Percentiles rank a stretch among this genome's conserved stretches.
Conservation (phyloP, 1,140 invertebrate genomes). For the Drosophila grimshawi region DNA sequence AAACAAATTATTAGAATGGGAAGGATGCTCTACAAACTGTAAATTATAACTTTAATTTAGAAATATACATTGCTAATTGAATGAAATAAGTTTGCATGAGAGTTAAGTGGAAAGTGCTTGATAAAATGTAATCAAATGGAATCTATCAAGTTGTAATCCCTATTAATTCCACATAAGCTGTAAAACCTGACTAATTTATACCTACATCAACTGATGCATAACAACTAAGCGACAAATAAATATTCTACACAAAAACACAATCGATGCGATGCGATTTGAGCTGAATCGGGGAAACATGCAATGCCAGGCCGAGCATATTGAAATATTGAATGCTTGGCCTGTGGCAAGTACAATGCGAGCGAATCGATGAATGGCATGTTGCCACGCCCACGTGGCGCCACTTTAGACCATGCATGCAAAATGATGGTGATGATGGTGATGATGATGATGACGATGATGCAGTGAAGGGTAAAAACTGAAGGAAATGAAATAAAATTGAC, state of each 20-base stretch:
- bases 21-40: no score
- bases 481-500: constrained; percentile 62
- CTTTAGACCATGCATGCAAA: constrained; percentile 28
- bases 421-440: constrained; percentile 21
- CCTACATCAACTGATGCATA: constrained; percentile 2
- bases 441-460: constrained; percentile 11
- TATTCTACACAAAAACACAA: constrained; percentile 30
- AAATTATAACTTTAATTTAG: no score
- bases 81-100: no score
- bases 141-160: not conserved
- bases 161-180: not conserved
- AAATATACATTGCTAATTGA: no score
- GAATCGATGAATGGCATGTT: constrained; percentile 8
- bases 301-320: constrained; percentile 44
- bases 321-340: constrained; percentile 65
- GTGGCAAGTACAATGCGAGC: constrained; percentile 34
- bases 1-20: no score
- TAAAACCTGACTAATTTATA: not conserved
- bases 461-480: constrained; percentile 1
- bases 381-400: constrained; percentile 4
- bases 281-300: constrained; percentile 21
- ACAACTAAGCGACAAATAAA: constrained; percentile 11
- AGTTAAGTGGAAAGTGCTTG: no score
- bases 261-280: constrained; percentile 41
- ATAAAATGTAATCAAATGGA: no score